Evolutionary conservation across 2,113 vertebrate genomes (phyloP), one percentile per base, ranked within the genome.

Genomic region (Thryonomys swinderianus): DNA sequence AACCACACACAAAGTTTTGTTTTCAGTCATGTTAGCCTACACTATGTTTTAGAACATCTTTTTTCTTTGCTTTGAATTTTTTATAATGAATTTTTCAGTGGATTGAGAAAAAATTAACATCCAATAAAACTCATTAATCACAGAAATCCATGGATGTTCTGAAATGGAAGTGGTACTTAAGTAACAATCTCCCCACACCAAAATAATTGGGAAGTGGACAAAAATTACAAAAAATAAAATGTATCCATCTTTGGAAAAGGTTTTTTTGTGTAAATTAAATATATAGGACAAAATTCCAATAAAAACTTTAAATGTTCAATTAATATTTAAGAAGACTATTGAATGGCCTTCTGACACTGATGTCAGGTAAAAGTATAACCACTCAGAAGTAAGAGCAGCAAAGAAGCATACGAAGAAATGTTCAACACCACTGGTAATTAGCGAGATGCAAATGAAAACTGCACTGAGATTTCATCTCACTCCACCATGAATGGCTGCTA

Each of bases 1-100:
- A 55, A 83, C 86, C 91, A 66, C 84, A 73, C 5, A 5, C 34
- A 59, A 16, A 94, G 91, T 97, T 96, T 97, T 95, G 69, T 34
- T 95, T 95, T 96, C 66, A 92, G 84, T 94, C 91, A 83, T 88
- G 32, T 3, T 80, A 92, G 78, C 71, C 85, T 40, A 64, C 23
- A 88, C 37, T 53, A 27, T 45, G 61, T 40, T 37, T 16, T 51
- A 73, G 0, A 20, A 23, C 57, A 32, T 21, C 10, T 32, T 30
- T 30, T 59, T 45, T 21, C 32, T n/a, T 90, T 27, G 23, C 53
- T 40, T n/a, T 79, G 17, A 30, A 53, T 37, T 53, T 45, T 64
- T 59, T 48, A 64, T 40, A 57, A 42, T 64, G 66, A 87, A 69
- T 87, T 89, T 91, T 90, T 34, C 80, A 97, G 18, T 66, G 89